Evolutionary conservation across 2,797 vertebrate genomes (phyloP).

Genomic region (Lepidocolaptes lacrymiger): DNA sequence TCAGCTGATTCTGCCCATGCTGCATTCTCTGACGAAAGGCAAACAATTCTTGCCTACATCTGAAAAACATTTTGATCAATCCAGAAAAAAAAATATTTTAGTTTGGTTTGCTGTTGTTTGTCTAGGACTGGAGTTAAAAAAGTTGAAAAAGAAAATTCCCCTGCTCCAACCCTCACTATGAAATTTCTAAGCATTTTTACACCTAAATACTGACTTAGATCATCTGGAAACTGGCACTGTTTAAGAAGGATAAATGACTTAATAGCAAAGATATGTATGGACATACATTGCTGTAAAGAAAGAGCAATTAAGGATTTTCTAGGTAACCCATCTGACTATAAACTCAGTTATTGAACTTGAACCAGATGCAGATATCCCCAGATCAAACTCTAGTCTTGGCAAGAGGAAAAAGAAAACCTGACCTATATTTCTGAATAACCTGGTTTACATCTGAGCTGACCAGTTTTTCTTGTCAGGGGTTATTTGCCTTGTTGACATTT

Average conservation of each 20-base stretch:
- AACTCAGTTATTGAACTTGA: not conserved
- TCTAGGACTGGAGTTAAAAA: not conserved
- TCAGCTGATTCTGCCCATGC: not conserved
- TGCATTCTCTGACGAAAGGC: not conserved
- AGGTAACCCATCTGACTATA: not conserved
- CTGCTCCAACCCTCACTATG: not conserved
- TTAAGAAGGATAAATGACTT: not conserved
- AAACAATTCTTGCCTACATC: not conserved
- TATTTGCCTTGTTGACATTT: not conserved
- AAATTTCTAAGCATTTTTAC: not conserved
- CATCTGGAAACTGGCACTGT: not conserved
- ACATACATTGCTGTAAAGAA: not conserved
- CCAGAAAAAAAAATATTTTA: not conserved
- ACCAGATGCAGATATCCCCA: not conserved
- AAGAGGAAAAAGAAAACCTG: not conserved
- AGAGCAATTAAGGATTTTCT: not conserved
- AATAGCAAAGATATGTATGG: not conserved
- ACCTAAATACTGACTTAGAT: not conserved
- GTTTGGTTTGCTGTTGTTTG: not conserved
- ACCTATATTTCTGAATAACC: not conserved
- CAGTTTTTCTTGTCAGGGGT: not conserved
- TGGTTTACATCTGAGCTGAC: not conserved
- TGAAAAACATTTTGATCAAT: not conserved
- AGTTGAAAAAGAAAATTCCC: not conserved
- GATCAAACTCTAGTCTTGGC: not conserved